Evolutionary conservation across 2,797 vertebrate species (phyloP), one percentile per base, ranked within the genome.

Genomic region (Phalanger gymnotis): DNA sequence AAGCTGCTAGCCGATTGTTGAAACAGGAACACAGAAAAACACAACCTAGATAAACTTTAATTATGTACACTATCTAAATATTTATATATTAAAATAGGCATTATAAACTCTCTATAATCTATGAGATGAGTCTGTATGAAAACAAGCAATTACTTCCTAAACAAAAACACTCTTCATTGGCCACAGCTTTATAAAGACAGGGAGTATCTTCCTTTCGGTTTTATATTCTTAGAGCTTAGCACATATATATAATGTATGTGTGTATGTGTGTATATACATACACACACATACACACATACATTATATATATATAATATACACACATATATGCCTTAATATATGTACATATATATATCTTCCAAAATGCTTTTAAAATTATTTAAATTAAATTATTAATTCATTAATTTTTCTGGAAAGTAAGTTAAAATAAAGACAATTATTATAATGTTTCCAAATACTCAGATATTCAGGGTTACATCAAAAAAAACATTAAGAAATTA

Each of bases 1-100:
- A n/a, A n/a, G n/a, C n/a, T n/a, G n/a, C n/a, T n/a, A n/a, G n/a
- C n/a, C n/a, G n/a, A n/a, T n/a, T n/a, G n/a, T n/a, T n/a, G n/a
- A n/a, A n/a, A n/a, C n/a, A n/a, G n/a, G n/a, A n/a, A 4, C 91
- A 93, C 28, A 94, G 54, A 95, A 93, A 96, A n/a, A 90, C 90
- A 92, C 16, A 96, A 53, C 6, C 90, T 94, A 55, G 34, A 28
- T 61, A 51, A 47, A 61, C 19, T 94, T 94, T 94, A 91, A 89
- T 87, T 94, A 73, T 94, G 7, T 27, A 93, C 52, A 13, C 94
- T 95, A 22, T n/a, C 54, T 95, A 90, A 90, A 54, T 7, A 90
- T 91, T 95, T 5, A 61, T 31, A 61, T 95, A 53, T 90, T 93
- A 95, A 97, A 95, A 91, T 57, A 66, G 30, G 14, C 4, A 87